Percentiles rank a stretch among this genome's conserved stretches.
These are phyloP conservation scores for Psammodynastes pulverulentus DNA, from an alignment of 2,113 vertebrate genomes.

Conservation along the genomic window DNA sequence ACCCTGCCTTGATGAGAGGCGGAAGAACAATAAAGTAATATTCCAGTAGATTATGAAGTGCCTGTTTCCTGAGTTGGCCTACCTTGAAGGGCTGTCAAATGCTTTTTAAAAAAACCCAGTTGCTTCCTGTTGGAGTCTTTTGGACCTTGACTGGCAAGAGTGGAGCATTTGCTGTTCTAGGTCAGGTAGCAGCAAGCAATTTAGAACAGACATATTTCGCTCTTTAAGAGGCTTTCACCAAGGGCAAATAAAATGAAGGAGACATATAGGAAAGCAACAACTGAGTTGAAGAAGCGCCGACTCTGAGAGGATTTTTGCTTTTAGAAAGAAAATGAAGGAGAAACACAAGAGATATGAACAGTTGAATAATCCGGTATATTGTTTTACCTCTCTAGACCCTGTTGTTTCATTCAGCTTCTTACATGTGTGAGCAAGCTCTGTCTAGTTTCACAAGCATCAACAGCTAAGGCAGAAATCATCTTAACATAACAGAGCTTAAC, in stretches of 20 bases:
- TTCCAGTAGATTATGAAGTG: neutral
- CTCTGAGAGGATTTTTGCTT: neutral
- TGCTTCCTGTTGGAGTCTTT: neutral
- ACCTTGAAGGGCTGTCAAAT: neutral
- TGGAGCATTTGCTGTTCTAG: neutral
- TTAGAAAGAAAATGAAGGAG: neutral
- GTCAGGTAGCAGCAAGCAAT: neutral
- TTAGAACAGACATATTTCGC: slow-evolving; percentile 8
- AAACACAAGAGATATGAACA: neutral
- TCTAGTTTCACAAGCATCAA: neutral
- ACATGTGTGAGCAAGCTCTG: neutral
- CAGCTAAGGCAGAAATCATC: neutral
- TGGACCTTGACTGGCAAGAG: neutral
- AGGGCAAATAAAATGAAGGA: neutral
- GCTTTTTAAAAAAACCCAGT: neutral
- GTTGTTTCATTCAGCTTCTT: neutral
- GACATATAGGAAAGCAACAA: neutral
- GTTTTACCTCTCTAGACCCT: neutral
- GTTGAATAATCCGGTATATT: neutral
- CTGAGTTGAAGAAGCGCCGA: neutral
- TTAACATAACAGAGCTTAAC: neutral
- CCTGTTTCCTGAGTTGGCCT: neutral
- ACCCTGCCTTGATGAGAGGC: neutral
- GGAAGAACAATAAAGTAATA: neutral
- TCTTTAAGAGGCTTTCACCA: neutral